Conservation (phyloP, 2,797 vertebrate species). For the Macropus fuliginosus region DNA sequence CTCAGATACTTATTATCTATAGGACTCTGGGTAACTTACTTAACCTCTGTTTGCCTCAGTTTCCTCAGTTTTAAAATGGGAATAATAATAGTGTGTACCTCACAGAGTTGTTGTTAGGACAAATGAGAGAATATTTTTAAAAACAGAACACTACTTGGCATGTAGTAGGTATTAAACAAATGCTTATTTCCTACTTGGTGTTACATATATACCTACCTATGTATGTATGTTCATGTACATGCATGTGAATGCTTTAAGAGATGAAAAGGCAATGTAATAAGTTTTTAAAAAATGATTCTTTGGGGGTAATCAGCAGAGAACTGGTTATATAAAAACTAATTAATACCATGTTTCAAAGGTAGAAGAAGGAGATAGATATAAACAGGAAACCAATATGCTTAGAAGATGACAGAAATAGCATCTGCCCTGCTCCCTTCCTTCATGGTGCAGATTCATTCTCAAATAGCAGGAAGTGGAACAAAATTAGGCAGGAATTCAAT, state of each 20-base stretch:
- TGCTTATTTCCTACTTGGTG: neutral
- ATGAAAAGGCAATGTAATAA: neutral
- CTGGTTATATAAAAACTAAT: constrained; percentile 49
- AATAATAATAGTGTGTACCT: neutral
- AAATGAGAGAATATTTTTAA: neutral
- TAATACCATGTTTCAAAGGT: constrained; percentile 29
- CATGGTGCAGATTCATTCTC: constrained; percentile 29
- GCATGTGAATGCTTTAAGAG: neutral
- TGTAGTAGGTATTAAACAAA: neutral
- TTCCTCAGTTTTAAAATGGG: neutral
- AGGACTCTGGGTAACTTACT: neutral
- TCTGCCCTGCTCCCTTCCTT: neutral
- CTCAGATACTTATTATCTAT: neutral
- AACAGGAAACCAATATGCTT: constrained; percentile 36
- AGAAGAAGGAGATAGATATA: constrained; percentile 53
- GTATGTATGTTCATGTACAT: neutral
- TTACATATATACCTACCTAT: neutral
- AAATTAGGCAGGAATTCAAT: constrained; percentile 57
- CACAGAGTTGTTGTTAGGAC: neutral
- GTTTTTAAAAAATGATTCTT: neutral
- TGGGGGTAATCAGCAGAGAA: neutral
- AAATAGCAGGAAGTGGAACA: constrained; percentile 34
- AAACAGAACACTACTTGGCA: neutral
- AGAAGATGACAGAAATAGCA: constrained; percentile 23
- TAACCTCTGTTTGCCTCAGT: neutral